phyloP scores from a whole-genome alignment of 2,113 vertebrate species.

The Microcebus griseorufus region DNA sequence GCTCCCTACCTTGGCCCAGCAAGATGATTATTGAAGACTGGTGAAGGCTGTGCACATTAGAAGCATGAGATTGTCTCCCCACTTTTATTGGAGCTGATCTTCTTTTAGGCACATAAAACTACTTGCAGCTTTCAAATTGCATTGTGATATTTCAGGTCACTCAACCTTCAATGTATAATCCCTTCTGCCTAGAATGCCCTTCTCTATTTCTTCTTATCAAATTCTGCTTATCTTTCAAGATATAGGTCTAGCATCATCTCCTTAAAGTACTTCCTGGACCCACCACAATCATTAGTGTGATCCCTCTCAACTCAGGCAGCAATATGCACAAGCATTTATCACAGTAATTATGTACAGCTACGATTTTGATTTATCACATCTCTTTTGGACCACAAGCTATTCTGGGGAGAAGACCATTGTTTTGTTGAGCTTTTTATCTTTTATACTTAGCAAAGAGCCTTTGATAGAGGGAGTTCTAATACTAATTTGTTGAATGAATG shows the following conservation, averaged over 20 bases:
- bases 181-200: neutral
- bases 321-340: neutral
- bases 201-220: neutral
- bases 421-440: neutral
- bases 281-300: neutral
- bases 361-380: neutral
- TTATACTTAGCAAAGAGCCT: neutral
- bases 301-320: neutral
- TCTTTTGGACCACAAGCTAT: neutral
- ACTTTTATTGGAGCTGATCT: neutral
- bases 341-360: neutral
- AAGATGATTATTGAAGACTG: neutral
- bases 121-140: neutral
- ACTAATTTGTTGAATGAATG: slow-evolving; percentile 55
- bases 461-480: neutral
- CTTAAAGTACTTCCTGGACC: neutral
- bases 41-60: neutral
- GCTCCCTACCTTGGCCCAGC: neutral
- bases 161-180: neutral
- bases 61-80: neutral
- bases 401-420: neutral
- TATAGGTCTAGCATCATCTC: neutral
- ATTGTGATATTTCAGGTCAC: neutral
- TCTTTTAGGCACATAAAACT: neutral
- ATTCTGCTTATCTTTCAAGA: neutral